Conservation (phyloP, 2,797 vertebrate genomes). For the Notolepis coatsorum region DNA sequence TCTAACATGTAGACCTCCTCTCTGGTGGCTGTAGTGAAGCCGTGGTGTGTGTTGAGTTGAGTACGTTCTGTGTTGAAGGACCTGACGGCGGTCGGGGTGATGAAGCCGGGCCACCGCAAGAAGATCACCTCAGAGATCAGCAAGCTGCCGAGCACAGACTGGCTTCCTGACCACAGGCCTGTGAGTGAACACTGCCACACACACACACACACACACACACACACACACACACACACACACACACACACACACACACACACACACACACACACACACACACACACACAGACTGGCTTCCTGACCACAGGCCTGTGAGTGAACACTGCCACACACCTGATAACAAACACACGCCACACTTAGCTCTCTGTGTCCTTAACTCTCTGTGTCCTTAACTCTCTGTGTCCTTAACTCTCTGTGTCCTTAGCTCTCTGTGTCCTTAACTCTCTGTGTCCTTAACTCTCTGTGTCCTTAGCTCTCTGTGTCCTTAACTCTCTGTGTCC, state of each 20-base stretch:
- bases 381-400: no score
- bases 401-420: no score
- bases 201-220: background rate
- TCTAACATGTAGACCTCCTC: no score
- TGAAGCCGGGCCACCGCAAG: constrained; percentile 98
- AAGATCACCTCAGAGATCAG: constrained; percentile 96
- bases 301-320: constrained; percentile 97
- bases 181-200: no score
- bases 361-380: no score
- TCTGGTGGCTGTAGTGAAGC: no score
- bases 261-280: background rate
- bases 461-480: no score
- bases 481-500: no score
- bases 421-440: no score
- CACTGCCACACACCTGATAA: background rate
- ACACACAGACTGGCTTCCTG: constrained; percentile 86
- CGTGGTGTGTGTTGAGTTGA: constrained; percentile 11
- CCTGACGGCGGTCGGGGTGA: constrained; percentile 95
- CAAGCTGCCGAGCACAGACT: constrained; percentile 88
- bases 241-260: constrained; percentile 50
- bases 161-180: constrained; percentile 94
- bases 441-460: no score
- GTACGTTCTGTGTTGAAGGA: constrained; percentile 87
- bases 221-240: background rate
- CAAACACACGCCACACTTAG: background rate